A percentile compares a stretch with the other conserved stretches of the same genome.
These are phyloP conservation scores for Pteromalus puparum DNA, from an alignment of 1,140 invertebrate genomes.

Conservation along the genomic window DNA sequence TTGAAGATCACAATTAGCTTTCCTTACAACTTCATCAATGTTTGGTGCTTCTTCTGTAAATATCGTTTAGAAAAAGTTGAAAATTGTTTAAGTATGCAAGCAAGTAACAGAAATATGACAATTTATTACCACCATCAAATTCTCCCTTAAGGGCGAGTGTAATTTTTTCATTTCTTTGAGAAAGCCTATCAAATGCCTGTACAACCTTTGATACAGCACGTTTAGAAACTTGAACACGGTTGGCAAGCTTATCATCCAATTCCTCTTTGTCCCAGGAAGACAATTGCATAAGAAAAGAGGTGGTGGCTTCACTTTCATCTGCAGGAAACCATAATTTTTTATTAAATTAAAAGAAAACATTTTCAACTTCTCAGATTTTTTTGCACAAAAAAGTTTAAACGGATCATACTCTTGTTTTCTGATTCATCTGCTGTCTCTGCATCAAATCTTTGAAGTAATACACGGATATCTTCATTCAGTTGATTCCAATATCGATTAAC, in stretches of 20 bases:
- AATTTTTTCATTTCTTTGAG: conserved; percentile 95
- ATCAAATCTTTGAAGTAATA: conserved; percentile 96
- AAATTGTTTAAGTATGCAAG: not conserved
- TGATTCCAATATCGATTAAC: conserved; percentile 99
- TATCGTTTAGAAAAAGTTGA: conserved; percentile 47
- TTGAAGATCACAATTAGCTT: conserved; percentile 91
- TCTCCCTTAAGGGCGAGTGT: conserved; percentile 91
- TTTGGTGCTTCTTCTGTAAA: conserved; percentile 79
- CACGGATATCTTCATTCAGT: conserved; percentile 96
- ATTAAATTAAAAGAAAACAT: conserved; percentile 1
- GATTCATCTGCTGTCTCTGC: conserved; percentile 97
- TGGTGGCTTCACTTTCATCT: conserved; percentile 98
- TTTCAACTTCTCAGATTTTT: not conserved
- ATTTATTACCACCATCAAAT: conserved; percentile 78
- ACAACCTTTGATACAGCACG: conserved; percentile 96
- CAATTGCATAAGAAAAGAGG: conserved; percentile 96
- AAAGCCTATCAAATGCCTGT: conserved; percentile 95
- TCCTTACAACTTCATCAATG: conserved; percentile 88
- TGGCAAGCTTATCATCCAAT: conserved; percentile 95
- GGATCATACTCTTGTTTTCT: conserved; percentile 89
- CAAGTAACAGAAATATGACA: not conserved
- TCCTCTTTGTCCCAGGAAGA: conserved; percentile 99
- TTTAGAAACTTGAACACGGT: conserved; percentile 94
- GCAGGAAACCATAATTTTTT: conserved; percentile 61
- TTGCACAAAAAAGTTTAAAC: conserved; percentile 23